phyloP scores from a whole-genome alignment of 2,113 vertebrate species.

The Pseudopodoces humilis region DNA sequence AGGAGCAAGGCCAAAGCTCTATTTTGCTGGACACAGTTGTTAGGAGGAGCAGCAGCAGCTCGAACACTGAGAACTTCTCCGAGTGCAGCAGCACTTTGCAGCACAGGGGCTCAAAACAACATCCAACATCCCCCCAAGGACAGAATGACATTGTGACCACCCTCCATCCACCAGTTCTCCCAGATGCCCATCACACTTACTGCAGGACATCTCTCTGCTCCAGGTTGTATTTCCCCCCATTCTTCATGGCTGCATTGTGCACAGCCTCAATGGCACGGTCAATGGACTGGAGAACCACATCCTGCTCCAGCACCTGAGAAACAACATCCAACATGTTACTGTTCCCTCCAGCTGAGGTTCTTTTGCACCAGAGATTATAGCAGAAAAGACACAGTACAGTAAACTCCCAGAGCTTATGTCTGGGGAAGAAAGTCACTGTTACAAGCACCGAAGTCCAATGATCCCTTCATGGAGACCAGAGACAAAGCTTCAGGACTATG shows the following conservation, averaged over 20 bases:
- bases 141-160: neutral
- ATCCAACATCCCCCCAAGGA: neutral
- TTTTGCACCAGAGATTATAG: neutral
- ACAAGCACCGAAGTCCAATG: neutral
- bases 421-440: neutral
- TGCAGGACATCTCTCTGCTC: conserved; percentile 96
- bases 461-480: neutral
- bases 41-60: neutral
- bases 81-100: neutral
- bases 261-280: conserved; percentile 96
- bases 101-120: neutral
- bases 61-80: neutral
- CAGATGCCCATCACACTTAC: conserved; percentile 72
- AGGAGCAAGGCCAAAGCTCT: neutral
- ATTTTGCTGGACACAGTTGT: neutral
- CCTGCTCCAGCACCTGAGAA: conserved; percentile 89
- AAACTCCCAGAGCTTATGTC: neutral
- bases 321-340: neutral
- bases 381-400: fast-evolving
- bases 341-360: neutral
- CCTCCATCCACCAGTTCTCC: neutral
- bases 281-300: conserved; percentile 94
- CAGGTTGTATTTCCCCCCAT: conserved; percentile 96
- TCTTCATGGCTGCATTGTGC: conserved; percentile 94
- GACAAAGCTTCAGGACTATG: neutral